Evolutionary conservation across 2,113 vertebrate genomes (phyloP).

Genomic region (Galbula dea): DNA sequence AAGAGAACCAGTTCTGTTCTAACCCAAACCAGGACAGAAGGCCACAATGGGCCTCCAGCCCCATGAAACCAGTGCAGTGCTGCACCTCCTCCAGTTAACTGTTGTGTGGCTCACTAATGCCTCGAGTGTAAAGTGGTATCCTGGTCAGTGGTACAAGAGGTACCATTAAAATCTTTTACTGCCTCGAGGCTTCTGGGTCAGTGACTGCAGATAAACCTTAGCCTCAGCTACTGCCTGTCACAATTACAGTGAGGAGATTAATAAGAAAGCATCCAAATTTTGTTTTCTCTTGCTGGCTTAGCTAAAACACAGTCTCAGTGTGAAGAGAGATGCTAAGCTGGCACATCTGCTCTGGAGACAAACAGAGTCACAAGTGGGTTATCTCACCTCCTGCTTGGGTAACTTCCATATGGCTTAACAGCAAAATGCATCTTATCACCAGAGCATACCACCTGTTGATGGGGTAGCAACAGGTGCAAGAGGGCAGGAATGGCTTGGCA

Average conservation of each 20-base stretch:
- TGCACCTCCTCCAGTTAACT: background rate
- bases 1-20: too few relatives aligned
- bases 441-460: background rate
- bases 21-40: too few relatives aligned
- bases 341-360: background rate
- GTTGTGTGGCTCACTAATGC: accelerated
- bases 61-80: accelerated
- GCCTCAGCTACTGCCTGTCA: background rate
- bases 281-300: background rate
- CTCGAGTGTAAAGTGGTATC: accelerated
- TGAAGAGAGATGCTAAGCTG: background rate
- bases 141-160: background rate
- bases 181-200: background rate
- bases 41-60: too few relatives aligned
- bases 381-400: background rate
- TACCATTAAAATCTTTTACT: background rate
- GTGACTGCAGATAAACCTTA: background rate
- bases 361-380: too few relatives aligned
- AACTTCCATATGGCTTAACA: accelerated
- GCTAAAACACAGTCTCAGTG: background rate
- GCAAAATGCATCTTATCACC: background rate
- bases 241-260: background rate
- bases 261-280: background rate
- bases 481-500: background rate
- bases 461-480: background rate